Evolutionary conservation across 2,797 vertebrate genomes (phyloP), one percentile per base, ranked within the genome.

Genomic region (Anguilla pacifica): DNA sequence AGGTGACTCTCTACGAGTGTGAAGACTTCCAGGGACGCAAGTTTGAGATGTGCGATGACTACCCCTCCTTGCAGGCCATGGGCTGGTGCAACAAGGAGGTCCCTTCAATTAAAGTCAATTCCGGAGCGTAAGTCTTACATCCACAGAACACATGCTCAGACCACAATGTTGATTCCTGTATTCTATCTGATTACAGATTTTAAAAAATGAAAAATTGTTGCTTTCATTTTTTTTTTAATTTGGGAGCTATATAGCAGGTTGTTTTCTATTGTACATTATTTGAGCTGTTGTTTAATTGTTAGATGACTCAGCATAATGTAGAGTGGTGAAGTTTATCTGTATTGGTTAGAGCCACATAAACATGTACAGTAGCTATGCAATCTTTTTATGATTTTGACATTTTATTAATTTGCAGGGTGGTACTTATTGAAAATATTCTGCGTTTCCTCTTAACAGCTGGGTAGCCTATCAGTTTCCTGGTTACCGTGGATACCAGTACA

Each of bases 391-490:
- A 79, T 19, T 46, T 22, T 39, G 74, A 39, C 4, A 6, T 43
- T 46, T 43, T 5, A 46, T 79, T 43, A 10, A 43, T 17, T 79
- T 46, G 74, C 35, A 31, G 35, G 28, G 28, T 31, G 28, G 31
- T 15, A 11, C 70, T 6, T 43, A 79, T 17, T 19, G 15, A 51
- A 82, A 82, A 82, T 11, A n/a, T 61, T 49, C 31, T 49, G 31
- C 77, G 39, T 83, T 79, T 88, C 72, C 11, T 70, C 88, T 64
- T 9, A 92, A 85, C 94, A 99, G 98, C 93, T 99, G 98, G 98
- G 98, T 99, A 87, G 98, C 97, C 89, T 99, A 99, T 94, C 98
- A 99, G 96, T 99, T 97, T 93, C 98, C 98, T 0, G 98, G 98
- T 92, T 99, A 99, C 96, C 96, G 97, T 93, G 98, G 98, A 88